These are phyloP conservation scores for Chrysolina americana DNA, from an alignment of 2,888 invertebrate species.

Conservation along the genomic window DNA sequence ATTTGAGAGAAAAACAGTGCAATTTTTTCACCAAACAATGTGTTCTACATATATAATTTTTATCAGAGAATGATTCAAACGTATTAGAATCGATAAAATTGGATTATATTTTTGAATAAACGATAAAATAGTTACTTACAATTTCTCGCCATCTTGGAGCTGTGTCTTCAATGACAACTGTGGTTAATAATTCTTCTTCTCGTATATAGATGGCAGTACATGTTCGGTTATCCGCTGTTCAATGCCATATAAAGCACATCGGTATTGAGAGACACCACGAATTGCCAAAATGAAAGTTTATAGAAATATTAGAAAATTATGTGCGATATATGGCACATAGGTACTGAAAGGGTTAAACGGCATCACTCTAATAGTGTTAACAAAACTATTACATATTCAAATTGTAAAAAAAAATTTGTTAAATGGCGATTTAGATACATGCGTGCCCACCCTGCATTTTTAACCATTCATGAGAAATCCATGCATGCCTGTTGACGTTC, in stretches of 20 bases:
- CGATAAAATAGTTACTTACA: neutral
- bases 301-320: neutral
- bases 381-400: too few species aligned
- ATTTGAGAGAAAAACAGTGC: too few species aligned
- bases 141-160: neutral
- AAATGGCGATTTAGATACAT: too few species aligned
- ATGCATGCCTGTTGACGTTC: too few species aligned
- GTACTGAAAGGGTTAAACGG: neutral
- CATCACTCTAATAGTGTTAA: too few species aligned
- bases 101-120: neutral
- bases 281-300: neutral
- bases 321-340: slow-evolving; percentile 1
- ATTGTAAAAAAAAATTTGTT: too few species aligned
- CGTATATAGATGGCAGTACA: neutral
- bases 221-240: neutral
- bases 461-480: too few species aligned
- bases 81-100: neutral
- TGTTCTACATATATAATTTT: neutral
- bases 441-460: too few species aligned
- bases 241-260: slow-evolving; percentile 6
- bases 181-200: neutral
- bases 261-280: neutral
- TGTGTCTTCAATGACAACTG: neutral
- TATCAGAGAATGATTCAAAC: neutral
- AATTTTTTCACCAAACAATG: neutral